phyloP scores from a whole-genome alignment of 2,888 invertebrate species.

The Mesopsocus fuscifrons region DNA sequence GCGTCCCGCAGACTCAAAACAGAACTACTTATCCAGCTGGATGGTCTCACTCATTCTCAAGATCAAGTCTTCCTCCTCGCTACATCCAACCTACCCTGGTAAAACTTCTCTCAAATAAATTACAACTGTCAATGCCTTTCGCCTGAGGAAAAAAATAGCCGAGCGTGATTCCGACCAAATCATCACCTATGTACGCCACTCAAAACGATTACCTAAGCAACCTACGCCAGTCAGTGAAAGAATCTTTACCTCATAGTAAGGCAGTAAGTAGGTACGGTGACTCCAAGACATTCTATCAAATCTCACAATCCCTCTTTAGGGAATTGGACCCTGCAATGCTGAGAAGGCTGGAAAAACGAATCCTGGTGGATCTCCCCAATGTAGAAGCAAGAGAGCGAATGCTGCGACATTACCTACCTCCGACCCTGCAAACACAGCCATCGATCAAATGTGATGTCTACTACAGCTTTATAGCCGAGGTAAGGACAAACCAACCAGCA shows the following conservation, averaged over 20 bases:
- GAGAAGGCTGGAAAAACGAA: conserved; percentile 70
- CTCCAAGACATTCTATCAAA: too few species aligned
- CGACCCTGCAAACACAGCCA: conserved; percentile 28
- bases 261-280: too few species aligned
- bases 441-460: conserved; percentile 26
- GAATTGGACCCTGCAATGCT: conserved; percentile 77
- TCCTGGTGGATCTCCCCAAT: conserved; percentile 61
- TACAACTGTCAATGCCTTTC: too few species aligned
- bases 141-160: too few species aligned
- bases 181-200: not conserved
- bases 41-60: conserved; percentile 44
- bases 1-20: conserved; percentile 75
- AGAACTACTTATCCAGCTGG: conserved; percentile 71
- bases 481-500: too few species aligned
- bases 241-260: too few species aligned
- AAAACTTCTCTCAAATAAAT: too few species aligned
- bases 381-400: conserved; percentile 42
- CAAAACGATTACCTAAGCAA: not conserved
- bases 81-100: conserved; percentile 87
- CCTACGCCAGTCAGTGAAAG: not conserved
- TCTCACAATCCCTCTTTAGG: too few species aligned
- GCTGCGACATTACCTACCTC: conserved; percentile 38
- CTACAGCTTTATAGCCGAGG: conserved; percentile 26
- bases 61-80: conserved; percentile 60
- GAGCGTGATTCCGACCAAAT: too few species aligned